phyloP scores from a whole-genome alignment of 2,113 vertebrate species.

The Apteryx owenii region DNA sequence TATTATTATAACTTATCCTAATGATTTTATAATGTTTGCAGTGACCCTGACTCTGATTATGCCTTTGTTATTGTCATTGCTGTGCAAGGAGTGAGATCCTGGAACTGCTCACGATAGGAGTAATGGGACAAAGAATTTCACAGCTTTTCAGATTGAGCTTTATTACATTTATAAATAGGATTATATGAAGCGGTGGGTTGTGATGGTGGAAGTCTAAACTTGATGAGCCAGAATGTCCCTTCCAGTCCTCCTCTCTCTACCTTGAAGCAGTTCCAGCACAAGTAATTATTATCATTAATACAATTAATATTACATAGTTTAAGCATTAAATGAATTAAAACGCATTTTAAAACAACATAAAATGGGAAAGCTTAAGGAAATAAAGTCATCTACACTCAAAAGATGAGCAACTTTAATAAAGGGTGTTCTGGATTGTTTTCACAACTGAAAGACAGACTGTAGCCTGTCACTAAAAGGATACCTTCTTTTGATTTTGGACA shows the following conservation, averaged over 20 bases:
- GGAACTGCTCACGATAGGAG: not conserved
- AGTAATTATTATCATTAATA: not conserved
- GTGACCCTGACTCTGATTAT: not conserved
- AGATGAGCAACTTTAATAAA: not conserved
- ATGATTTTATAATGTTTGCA: not conserved
- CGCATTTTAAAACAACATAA: not conserved
- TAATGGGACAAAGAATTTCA: not conserved
- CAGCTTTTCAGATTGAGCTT: not conserved
- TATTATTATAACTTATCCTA: not conserved
- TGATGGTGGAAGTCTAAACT: not conserved
- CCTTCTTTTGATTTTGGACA: conserved; percentile 77
- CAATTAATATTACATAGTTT: not conserved
- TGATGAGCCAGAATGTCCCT: not conserved
- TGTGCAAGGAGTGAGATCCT: not conserved
- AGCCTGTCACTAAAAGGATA: conserved; percentile 78
- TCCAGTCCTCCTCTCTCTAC: not conserved
- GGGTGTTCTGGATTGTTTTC: not conserved
- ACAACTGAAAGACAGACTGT: not conserved
- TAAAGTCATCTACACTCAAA: not conserved
- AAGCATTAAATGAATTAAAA: not conserved
- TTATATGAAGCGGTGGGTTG: not conserved
- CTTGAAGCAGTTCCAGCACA: not conserved
- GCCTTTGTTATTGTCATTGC: not conserved
- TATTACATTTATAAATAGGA: not conserved
- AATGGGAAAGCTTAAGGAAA: not conserved